phyloP scores from a whole-genome alignment of 1,140 invertebrate species.

The Drosophila varians region DNA sequence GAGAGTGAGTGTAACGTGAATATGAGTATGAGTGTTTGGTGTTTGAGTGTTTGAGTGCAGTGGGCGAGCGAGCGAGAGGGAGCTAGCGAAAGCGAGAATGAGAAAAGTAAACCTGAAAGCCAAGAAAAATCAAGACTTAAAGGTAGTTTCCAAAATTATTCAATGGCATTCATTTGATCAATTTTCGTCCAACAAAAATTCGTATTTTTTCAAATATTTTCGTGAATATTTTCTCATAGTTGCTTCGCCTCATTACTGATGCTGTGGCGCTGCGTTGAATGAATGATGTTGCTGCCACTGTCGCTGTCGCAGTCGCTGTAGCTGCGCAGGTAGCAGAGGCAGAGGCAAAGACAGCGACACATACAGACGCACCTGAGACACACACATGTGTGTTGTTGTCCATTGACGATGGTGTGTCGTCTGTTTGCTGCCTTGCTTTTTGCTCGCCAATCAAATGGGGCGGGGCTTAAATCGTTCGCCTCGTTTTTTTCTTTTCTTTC shows the following conservation, averaged over 20 bases:
- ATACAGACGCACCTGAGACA: conserved; percentile 32
- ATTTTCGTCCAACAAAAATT: background rate
- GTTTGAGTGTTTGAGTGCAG: conserved; percentile 34
- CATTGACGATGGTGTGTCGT: conserved; percentile 75
- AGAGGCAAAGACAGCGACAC: conserved; percentile 53
- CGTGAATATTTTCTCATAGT: background rate
- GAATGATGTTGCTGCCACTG: conserved; percentile 58
- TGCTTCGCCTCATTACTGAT: conserved; percentile 37
- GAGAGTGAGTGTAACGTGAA: conserved; percentile 21
- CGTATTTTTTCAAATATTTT: background rate
- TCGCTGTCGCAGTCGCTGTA: conserved; percentile 36
- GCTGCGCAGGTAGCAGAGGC: conserved; percentile 32
- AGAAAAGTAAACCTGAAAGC: conserved; percentile 61
- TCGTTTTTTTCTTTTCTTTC: conserved; percentile 31
- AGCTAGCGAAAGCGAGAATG: conserved; percentile 22
- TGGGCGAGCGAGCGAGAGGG: conserved; percentile 33
- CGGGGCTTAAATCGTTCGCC: conserved; percentile 76
- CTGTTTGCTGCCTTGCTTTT: conserved; percentile 51
- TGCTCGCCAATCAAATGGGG: conserved; percentile 83
- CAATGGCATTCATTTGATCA: conserved; percentile 72
- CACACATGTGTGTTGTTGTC: conserved; percentile 56
- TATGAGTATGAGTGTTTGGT: conserved; percentile 32
- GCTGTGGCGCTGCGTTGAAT: conserved; percentile 59
- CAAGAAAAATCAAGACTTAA: conserved; percentile 79
- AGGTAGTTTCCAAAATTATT: conserved; percentile 68